phyloP scores from a whole-genome alignment of 2,888 invertebrate species.

The Lydus trimaculatus region DNA sequence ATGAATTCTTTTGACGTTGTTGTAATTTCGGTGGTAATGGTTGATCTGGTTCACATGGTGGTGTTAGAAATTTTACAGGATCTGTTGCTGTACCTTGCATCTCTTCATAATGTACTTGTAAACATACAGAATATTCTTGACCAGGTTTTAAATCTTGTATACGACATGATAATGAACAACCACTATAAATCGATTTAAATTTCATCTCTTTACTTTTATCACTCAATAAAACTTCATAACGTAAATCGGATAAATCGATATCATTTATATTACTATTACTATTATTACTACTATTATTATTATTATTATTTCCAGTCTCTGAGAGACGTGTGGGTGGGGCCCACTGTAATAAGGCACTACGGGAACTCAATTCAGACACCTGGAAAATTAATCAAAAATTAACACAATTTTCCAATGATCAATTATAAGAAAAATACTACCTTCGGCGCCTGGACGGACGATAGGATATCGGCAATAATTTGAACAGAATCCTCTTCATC shows the following conservation, averaged over 20 bases:
- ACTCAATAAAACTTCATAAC: slow-evolving; percentile 82
- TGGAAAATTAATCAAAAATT: slow-evolving; percentile 57
- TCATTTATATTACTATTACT: slow-evolving; percentile 60
- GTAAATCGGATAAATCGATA: slow-evolving; percentile 69
- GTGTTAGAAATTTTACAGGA: slow-evolving; percentile 81
- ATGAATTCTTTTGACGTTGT: slow-evolving; percentile 73
- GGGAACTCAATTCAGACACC: slow-evolving; percentile 84
- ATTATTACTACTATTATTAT: neutral
- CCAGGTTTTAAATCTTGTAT: slow-evolving; percentile 87
- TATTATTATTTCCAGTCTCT: slow-evolving; percentile 52
- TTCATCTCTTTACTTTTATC: slow-evolving; percentile 81
- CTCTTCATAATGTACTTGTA: slow-evolving; percentile 77
- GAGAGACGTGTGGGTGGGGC: slow-evolving; percentile 68
- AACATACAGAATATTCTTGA: slow-evolving; percentile 85
- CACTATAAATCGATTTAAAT: slow-evolving; percentile 85
- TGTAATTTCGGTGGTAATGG: slow-evolving; percentile 76
- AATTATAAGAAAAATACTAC: slow-evolving; percentile 56
- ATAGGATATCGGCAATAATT: slow-evolving; percentile 74
- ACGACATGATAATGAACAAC: slow-evolving; percentile 77
- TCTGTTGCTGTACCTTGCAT: slow-evolving; percentile 78
- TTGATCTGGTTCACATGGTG: slow-evolving; percentile 80
- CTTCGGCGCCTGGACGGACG: slow-evolving; percentile 77
- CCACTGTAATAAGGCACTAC: slow-evolving; percentile 87
- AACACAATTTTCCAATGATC: neutral
- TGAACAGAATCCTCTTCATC: slow-evolving; percentile 78